Base-by-base conservation (phyloP, 2,113 vertebrate species). In the Phyllostomus hastatus region DNA sequence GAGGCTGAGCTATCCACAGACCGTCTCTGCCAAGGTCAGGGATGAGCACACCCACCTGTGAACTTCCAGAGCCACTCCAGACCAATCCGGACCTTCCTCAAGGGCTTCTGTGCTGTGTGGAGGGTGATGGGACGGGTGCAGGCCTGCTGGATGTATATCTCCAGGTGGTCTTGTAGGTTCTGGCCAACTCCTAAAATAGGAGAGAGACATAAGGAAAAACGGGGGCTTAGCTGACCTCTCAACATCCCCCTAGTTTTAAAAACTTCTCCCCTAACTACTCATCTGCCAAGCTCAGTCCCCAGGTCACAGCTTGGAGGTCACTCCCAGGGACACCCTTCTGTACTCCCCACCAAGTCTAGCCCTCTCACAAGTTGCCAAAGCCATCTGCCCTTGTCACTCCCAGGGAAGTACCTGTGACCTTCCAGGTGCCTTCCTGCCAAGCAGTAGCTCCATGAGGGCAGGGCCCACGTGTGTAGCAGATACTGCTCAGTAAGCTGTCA, bases 131-230 rank as follows among this genome's bases (percentile, higher is more conserved):
- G 99, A 59, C 98, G 98, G 82, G 98, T 99, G 97, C 99, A 99
- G 48, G 98, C 98, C 43, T 99, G 99, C 97, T 99, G 99, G 33
- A 99, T 64, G 0, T 99, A 99, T 12, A 99, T 90, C 98, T 99
- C 99, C 97, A 99, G 98, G 97, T 99, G 99, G 97, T 99, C 99
- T 95, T 99, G 99, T 52, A 99, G 98, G 98, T 99, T 99, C 96
- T 99, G 99, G 79, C 99, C 99, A 48, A 99, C 99, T 86, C 99
- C 99, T 99, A 94, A 22, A 16, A 43, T 0, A 50, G 93, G 96
- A 57, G 5, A 24, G 75, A 17, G 1, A 12, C 26, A 46, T 41
- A 9, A 92, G 14, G 92, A 54, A 59, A 16, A 50, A 26, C 9
- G 14, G n/a, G 5, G 10, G 3, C 35, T 46, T 20, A 24, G n/a